Conservation (phyloP, 2,113 vertebrate species). For the Saimiri boliviensis region DNA sequence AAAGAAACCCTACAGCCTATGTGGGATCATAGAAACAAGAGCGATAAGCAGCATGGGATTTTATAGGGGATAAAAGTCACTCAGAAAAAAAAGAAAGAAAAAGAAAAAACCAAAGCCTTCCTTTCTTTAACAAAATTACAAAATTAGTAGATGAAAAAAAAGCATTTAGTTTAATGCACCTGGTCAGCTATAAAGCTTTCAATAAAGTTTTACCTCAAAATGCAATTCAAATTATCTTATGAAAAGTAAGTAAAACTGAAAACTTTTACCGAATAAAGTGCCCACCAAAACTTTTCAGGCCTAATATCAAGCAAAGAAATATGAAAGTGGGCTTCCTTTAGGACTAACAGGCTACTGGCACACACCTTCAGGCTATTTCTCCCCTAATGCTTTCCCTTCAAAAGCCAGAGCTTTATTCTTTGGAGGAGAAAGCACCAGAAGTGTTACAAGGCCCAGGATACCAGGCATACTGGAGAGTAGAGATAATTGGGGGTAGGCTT, state of each 20-base stretch:
- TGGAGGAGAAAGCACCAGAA: neutral
- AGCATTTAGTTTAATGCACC: slow-evolving; percentile 66
- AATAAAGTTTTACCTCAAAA: slow-evolving; percentile 63
- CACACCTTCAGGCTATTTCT: neutral
- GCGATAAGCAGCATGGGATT: slow-evolving; percentile 56
- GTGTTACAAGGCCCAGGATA: neutral
- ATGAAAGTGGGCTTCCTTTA: neutral
- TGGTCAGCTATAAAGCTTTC: slow-evolving; percentile 65
- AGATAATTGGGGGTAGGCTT: neutral
- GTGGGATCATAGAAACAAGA: slow-evolving; percentile 66
- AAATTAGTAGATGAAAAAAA: slow-evolving; percentile 69
- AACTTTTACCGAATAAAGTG: slow-evolving; percentile 43
- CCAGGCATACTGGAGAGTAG: neutral
- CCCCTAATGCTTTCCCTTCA: neutral
- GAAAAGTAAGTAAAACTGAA: slow-evolving; percentile 38
- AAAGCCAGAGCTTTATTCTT: neutral
- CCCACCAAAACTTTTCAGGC: neutral
- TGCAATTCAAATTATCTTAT: slow-evolving; percentile 57
- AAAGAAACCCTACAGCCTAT: neutral
- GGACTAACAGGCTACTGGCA: neutral
- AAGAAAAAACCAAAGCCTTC: neutral
- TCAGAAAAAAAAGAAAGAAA: neutral
- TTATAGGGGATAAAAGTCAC: slow-evolving; percentile 55
- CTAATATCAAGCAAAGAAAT: neutral
- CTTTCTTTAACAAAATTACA: slow-evolving; percentile 77